Evolutionary conservation across 2,888 invertebrate genomes (phyloP), one percentile per base, ranked within the genome.

Genomic region (Drosophila peninsularis): DNA sequence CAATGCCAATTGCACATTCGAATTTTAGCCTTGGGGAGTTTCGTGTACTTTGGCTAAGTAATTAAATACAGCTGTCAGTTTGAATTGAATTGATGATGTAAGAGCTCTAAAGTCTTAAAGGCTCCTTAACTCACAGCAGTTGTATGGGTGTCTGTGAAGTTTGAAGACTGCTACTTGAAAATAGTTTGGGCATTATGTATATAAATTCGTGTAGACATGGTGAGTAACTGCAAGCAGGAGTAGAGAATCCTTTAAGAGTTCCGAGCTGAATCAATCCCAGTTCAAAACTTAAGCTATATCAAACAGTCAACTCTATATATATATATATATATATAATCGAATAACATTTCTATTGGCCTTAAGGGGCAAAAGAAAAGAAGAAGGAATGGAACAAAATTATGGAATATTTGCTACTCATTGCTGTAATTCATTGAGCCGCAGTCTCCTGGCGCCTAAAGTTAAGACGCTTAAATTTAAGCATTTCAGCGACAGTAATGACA

Each of bases 391-490:
- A 3, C 49, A 42, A 61, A 63, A 63, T 49, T 63, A 70, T 70
- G 72, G 54, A 66, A 69, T 54, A 64, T 65, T 67, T 30, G 54
- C 44, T 44, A 47, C 56, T 72, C 67, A 54, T 50, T 61, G 57
- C 41, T 57, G 68, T 62, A 65, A 69, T 66, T 72, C 69, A 70
- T 75, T 79, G 70, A 71, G 79, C 62, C 68, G 65, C 67, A 57
- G 69, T 63, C 66, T 61, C 61, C 55, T 58, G 64, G 55, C 60
- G 61, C 66, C 68, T 49, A 39, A 44, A 77, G 70, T 65, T 81
- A 84, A 84, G 79, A 68, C 71, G 84, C 82, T 79, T 84, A 81
- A 73, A 36, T 58, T 36, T 45, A 21, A 64, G 60, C 65, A 63
- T 54, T 44, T 34, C 58, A 44, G 60, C 47, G 55, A 68, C 65